Percentiles rank a stretch among this genome's conserved stretches.
Conservation (phyloP, 2,113 vertebrate genomes). For the Seriola dumerili region DNA sequence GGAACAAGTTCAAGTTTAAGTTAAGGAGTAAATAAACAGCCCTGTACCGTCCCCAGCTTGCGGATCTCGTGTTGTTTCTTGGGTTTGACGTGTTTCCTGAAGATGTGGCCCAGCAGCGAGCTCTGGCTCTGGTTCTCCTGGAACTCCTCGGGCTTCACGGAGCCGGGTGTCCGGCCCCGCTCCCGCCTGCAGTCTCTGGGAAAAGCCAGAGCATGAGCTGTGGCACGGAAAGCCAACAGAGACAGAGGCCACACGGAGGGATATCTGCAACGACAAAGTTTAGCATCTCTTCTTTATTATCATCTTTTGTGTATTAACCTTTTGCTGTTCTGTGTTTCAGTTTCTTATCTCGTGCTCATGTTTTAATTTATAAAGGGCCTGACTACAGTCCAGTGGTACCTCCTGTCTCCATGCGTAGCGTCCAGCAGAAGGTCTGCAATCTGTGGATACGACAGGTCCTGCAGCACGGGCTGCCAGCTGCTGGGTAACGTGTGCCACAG, state of each 20-base stretch:
- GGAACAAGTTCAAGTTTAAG: not conserved
- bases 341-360: too few species aligned
- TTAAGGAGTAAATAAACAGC: not conserved
- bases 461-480: constrained; percentile 86
- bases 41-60: constrained; percentile 86
- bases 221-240: constrained; percentile 88
- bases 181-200: constrained; percentile 71
- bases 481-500: constrained; percentile 89
- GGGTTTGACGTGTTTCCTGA: constrained; percentile 93
- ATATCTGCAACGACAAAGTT: constrained; percentile 78
- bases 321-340: too few species aligned
- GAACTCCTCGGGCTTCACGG: constrained; percentile 84
- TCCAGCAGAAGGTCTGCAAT: constrained; percentile 87
- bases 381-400: constrained; percentile 55
- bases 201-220: constrained; percentile 86
- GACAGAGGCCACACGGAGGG: constrained; percentile 91
- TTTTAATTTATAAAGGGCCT: not conserved
- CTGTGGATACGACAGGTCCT: constrained; percentile 83
- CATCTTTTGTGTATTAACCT: too few species aligned
- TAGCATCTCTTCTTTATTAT: too few species aligned
- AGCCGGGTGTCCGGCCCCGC: not conserved
- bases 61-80: constrained; percentile 96
- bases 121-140: constrained; percentile 89
- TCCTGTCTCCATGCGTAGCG: constrained; percentile 58
- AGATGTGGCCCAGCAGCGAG: constrained; percentile 87